Conservation (phyloP, 2,797 vertebrate species). For the Thalassophryne amazonica region DNA sequence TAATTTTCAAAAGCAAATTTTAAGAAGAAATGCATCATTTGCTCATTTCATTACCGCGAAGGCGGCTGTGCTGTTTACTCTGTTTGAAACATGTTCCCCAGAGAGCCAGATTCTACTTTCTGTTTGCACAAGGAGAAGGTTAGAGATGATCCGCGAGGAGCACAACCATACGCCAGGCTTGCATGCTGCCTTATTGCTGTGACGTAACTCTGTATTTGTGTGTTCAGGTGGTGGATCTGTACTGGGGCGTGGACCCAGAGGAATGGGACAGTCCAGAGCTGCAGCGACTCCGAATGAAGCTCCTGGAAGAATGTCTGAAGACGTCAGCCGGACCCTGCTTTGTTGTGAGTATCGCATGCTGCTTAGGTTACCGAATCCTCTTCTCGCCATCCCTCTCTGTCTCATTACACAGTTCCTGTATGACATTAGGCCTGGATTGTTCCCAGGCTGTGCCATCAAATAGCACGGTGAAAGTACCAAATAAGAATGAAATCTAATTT, state of each 20-base stretch:
- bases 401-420: constrained; percentile 12
- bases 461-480: constrained; percentile 8
- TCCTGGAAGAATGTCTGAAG: constrained; percentile 96
- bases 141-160: background rate
- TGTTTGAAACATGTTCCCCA: background rate
- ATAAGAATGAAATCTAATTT: constrained; percentile 5
- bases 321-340: constrained; percentile 97
- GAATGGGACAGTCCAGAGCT: constrained; percentile 96
- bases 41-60: background rate
- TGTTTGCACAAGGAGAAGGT: too few species aligned
- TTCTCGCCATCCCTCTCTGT: background rate
- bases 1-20: background rate
- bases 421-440: background rate
- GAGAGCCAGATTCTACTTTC: background rate
- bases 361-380: background rate
- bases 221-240: constrained; percentile 92
- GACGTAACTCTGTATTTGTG: background rate
- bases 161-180: background rate
- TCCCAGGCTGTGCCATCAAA: constrained; percentile 4
- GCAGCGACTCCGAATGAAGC: constrained; percentile 92
- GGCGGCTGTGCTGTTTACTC: background rate
- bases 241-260: constrained; percentile 91
- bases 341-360: constrained; percentile 85
- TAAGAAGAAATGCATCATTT: background rate
- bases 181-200: background rate